phyloP scores from a whole-genome alignment of 2,797 vertebrate species.

The Onychomys arenicola region DNA sequence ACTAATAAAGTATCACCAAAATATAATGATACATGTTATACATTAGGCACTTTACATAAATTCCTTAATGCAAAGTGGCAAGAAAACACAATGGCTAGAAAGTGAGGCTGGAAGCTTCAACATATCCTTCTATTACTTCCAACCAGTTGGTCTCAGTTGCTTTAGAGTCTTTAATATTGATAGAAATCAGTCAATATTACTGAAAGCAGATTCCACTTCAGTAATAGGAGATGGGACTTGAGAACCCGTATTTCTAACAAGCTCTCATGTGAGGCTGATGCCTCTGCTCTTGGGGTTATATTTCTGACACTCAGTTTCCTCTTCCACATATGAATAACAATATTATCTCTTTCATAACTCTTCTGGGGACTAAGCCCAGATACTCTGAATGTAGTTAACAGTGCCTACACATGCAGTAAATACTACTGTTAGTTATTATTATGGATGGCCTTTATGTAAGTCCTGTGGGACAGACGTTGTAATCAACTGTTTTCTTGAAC shows the following conservation, averaged over 20 bases:
- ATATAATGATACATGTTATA: not conserved
- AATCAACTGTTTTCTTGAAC: not conserved
- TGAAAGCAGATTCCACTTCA: slow-evolving; percentile 6
- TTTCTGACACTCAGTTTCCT: slow-evolving; percentile 20
- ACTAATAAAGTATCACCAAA: not conserved
- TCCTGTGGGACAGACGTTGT: not conserved
- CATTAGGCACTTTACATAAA: not conserved
- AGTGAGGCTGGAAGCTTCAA: not conserved
- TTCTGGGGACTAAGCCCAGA: not conserved
- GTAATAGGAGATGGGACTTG: not conserved
- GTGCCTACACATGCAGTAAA: not conserved
- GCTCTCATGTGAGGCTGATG: not conserved
- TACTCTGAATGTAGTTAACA: not conserved
- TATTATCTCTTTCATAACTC: not conserved
- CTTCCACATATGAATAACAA: not conserved
- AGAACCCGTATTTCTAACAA: slow-evolving; percentile 43
- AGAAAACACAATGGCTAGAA: not conserved
- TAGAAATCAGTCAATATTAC: not conserved
- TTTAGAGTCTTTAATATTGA: not conserved
- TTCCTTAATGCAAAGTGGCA: not conserved
- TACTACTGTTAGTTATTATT: not conserved
- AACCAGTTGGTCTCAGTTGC: not conserved
- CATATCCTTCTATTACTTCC: not conserved
- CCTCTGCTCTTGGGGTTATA: not conserved
- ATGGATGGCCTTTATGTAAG: not conserved